These are phyloP conservation scores for Spinus pinus DNA, from an alignment of 2,797 vertebrate genomes.

Conservation along the genomic window DNA sequence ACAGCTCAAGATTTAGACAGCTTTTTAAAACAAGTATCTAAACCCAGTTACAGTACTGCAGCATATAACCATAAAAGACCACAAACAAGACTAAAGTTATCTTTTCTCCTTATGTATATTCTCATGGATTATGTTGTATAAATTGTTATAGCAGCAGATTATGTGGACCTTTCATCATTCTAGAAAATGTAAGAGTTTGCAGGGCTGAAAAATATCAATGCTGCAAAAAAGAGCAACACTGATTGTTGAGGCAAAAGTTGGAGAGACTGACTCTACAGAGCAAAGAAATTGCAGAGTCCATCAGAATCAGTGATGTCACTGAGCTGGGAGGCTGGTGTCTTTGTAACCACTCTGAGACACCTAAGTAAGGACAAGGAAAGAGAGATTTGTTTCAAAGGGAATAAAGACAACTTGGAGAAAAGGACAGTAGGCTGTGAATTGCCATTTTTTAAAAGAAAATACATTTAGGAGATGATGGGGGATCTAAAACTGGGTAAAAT, in stretches of 20 bases:
- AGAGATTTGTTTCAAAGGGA: background rate
- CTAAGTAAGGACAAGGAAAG: background rate
- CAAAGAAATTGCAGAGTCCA: background rate
- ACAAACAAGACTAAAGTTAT: background rate
- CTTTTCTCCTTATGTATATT: background rate
- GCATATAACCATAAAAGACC: conserved; percentile 7
- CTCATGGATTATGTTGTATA: background rate
- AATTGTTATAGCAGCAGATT: background rate
- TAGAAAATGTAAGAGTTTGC: background rate
- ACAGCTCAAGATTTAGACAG: background rate
- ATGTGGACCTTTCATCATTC: background rate
- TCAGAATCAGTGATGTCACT: background rate
- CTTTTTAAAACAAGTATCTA: background rate
- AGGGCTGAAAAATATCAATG: background rate
- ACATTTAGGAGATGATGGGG: background rate
- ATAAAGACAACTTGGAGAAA: background rate
- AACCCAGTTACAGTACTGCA: background rate
- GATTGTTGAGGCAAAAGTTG: background rate
- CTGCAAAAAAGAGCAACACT: background rate
- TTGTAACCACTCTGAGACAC: background rate
- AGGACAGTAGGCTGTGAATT: background rate
- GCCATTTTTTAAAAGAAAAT: background rate
- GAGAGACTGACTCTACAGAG: background rate
- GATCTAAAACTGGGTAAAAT: background rate
- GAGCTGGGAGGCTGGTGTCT: background rate